phyloP scores from a whole-genome alignment of 2,113 vertebrate species.

The Eupsittula cactorum region DNA sequence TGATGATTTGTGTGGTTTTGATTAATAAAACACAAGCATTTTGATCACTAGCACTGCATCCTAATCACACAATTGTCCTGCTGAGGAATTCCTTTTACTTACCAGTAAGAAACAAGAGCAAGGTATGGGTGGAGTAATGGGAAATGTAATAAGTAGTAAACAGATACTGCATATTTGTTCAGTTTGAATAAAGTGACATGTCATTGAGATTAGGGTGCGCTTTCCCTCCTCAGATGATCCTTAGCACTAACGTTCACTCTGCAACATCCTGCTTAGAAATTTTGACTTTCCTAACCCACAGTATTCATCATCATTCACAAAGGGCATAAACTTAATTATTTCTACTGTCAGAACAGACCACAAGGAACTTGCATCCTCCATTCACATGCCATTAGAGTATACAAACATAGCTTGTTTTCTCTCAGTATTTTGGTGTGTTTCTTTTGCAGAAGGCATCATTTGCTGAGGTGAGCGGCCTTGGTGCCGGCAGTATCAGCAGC shows the following conservation, averaged over 20 bases:
- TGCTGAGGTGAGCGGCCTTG: rapidly evolving
- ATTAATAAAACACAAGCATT: neutral
- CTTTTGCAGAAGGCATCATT: neutral
- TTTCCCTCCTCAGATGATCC: neutral
- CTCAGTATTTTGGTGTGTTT: neutral
- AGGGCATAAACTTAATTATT: neutral
- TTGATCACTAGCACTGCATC: neutral
- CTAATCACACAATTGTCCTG: neutral
- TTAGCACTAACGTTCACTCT: neutral
- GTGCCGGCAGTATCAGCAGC: neutral
- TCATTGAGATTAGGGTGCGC: rapidly evolving
- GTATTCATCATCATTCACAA: neutral
- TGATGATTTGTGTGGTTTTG: neutral
- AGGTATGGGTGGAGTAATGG: neutral
- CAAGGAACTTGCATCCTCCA: neutral
- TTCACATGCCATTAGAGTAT: neutral
- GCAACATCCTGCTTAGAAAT: neutral
- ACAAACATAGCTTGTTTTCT: neutral
- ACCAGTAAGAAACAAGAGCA: neutral
- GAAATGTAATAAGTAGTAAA: neutral
- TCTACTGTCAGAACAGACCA: neutral
- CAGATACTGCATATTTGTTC: neutral
- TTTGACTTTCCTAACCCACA: neutral
- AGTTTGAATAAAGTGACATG: neutral
- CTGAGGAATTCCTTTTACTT: neutral